These are phyloP conservation scores for Nymphalis polychloros DNA, from an alignment of 2,888 invertebrate genomes.

Conservation along the genomic window DNA sequence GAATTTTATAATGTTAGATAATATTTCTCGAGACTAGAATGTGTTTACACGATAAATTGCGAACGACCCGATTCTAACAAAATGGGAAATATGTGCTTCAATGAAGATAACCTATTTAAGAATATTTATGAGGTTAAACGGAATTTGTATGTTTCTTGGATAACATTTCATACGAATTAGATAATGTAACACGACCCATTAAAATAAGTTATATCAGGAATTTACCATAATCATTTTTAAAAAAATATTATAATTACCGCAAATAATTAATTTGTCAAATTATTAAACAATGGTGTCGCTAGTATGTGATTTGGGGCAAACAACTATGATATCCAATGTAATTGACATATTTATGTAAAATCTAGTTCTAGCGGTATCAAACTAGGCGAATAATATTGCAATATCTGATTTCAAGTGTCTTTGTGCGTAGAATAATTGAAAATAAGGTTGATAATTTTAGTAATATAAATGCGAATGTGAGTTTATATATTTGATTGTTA, in stretches of 20 bases:
- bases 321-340: slow-evolving; percentile 19
- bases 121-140: background rate
- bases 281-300: slow-evolving; percentile 24
- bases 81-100: slow-evolving; percentile 16
- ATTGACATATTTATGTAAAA: slow-evolving; percentile 34
- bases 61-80: slow-evolving; percentile 27
- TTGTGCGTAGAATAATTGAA: background rate
- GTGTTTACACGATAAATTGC: slow-evolving; percentile 36
- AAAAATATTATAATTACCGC: slow-evolving; percentile 1
- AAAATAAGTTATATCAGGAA: no score
- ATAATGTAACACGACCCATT: no score
- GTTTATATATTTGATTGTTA: no score
- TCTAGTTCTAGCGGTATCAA: slow-evolving; percentile 38
- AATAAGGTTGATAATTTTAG: no score
- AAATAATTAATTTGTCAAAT: slow-evolving; percentile 26
- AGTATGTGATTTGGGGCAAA: slow-evolving; percentile 22
- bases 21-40: slow-evolving; percentile 32
- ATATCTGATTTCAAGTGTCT: background rate
- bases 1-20: slow-evolving; percentile 32
- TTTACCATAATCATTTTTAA: no score
- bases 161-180: no score
- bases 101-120: background rate
- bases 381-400: slow-evolving; percentile 34
- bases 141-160: background rate
- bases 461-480: no score